These are phyloP conservation scores for Bombus superbus DNA, from an alignment of 1,140 invertebrate species.

Conservation along the genomic window DNA sequence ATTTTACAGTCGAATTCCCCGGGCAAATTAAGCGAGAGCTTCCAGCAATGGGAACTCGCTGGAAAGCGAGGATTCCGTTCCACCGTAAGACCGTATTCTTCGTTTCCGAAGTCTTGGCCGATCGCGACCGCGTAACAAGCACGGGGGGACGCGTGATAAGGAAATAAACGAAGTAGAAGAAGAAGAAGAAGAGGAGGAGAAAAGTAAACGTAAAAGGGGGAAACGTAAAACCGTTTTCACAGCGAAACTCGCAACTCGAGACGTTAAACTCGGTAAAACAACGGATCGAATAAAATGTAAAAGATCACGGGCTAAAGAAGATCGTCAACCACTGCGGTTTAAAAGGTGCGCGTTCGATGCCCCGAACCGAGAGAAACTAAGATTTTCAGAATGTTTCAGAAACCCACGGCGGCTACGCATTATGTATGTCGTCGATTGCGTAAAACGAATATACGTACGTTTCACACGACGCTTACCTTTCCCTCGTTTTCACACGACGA, in stretches of 20 bases:
- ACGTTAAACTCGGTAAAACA: neutral
- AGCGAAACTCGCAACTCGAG: neutral
- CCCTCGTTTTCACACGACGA: constrained; percentile 37
- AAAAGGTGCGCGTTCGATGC: neutral
- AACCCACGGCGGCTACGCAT: constrained; percentile 42
- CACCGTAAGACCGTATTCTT: neutral
- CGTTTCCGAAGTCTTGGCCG: neutral
- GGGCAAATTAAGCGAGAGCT: neutral
- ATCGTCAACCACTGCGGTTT: neutral
- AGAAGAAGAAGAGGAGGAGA: neutral
- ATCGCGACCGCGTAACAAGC: no score
- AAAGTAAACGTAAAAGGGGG: neutral
- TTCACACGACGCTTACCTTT: constrained; percentile 20
- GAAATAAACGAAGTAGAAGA: no score
- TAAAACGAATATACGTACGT: constrained; percentile 42
- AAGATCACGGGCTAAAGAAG: neutral
- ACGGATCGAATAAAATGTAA: neutral
- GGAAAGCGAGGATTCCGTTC: no score
- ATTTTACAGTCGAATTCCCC: constrained; percentile 10
- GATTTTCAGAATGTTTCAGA: constrained; percentile 70
- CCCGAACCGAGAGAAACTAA: constrained; percentile 47
- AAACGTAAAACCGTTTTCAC: neutral
- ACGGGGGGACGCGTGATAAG: no score
- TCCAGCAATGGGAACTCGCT: neutral
- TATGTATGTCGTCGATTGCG: constrained; percentile 25